Evolutionary conservation across 2,888 invertebrate genomes (phyloP).

Genomic region (Brachypterus glaber): DNA sequence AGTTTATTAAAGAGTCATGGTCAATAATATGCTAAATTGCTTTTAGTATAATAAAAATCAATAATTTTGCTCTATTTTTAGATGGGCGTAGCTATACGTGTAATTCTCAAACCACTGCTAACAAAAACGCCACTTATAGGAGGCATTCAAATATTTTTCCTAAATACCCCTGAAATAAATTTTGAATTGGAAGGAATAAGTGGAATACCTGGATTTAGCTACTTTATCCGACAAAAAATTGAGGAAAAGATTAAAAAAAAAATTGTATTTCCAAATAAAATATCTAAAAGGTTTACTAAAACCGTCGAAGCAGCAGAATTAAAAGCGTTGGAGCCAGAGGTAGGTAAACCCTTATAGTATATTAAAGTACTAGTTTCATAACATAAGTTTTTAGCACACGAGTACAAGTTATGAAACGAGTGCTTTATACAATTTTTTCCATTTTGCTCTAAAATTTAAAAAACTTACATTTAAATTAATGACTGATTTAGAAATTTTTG

Average conservation of each 20-base stretch:
- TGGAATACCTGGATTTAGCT: conserved; percentile 79
- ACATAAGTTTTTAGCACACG: too few species aligned
- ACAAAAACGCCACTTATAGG: conserved; percentile 84
- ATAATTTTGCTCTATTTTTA: too few species aligned
- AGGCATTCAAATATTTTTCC: conserved; percentile 87
- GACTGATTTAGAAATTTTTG: too few species aligned
- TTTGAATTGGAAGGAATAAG: conserved; percentile 92
- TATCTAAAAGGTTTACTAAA: conserved; percentile 76
- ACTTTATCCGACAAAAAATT: conserved; percentile 28
- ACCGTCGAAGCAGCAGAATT: conserved; percentile 69
- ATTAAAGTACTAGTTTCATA: conserved; percentile 5
- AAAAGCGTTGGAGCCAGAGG: conserved; percentile 85
- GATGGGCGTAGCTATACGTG: conserved; percentile 41
- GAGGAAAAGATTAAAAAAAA: conserved; percentile 42
- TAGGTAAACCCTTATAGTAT: conserved; percentile 32
- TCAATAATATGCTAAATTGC: too few species aligned
- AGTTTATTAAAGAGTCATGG: too few species aligned
- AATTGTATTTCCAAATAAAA: conserved; percentile 90
- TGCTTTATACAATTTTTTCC: too few species aligned
- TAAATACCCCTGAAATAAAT: conserved; percentile 89
- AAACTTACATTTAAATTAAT: too few species aligned
- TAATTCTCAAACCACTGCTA: conserved; percentile 87
- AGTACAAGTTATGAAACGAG: too few species aligned
- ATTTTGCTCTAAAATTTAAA: too few species aligned
- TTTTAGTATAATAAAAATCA: too few species aligned